A percentile compares a stretch with the other conserved stretches of the same genome.
phyloP scores from a whole-genome alignment of 2,113 vertebrate genomes.

The Isurus oxyrinchus region DNA sequence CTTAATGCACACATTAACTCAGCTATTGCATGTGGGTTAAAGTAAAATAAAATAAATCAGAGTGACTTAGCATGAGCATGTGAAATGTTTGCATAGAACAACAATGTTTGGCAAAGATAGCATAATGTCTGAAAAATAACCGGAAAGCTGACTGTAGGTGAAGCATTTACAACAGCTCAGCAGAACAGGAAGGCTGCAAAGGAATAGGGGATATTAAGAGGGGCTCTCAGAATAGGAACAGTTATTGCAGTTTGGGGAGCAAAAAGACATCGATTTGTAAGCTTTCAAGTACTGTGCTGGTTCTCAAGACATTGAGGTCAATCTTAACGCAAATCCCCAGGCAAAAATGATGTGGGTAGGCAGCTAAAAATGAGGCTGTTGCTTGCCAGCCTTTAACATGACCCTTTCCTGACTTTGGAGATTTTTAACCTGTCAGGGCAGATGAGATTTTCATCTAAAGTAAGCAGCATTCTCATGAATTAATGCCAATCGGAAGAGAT shows the following conservation, averaged over 20 bases:
- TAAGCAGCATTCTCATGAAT: neutral
- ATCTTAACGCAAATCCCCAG: neutral
- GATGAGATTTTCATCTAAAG: neutral
- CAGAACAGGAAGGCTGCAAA: neutral
- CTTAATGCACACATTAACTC: neutral
- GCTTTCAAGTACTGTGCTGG: neutral
- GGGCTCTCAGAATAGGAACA: neutral
- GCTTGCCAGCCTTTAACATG: neutral
- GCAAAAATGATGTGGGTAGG: neutral
- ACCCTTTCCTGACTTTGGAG: neutral
- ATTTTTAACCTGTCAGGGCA: neutral
- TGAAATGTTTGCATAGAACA: neutral
- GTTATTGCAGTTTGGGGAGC: neutral
- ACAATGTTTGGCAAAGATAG: neutral
- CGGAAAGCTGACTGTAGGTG: neutral
- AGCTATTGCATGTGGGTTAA: neutral
- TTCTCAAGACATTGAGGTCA: neutral
- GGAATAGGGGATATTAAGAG: neutral
- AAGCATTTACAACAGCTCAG: neutral
- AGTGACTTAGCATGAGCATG: neutral
- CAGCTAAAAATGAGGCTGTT: neutral
- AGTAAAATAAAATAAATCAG: neutral
- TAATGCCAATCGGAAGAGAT: neutral
- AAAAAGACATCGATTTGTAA: neutral
- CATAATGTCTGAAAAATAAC: neutral